phyloP scores from a whole-genome alignment of 2,113 vertebrate species.

The Oceanodroma tethys region DNA sequence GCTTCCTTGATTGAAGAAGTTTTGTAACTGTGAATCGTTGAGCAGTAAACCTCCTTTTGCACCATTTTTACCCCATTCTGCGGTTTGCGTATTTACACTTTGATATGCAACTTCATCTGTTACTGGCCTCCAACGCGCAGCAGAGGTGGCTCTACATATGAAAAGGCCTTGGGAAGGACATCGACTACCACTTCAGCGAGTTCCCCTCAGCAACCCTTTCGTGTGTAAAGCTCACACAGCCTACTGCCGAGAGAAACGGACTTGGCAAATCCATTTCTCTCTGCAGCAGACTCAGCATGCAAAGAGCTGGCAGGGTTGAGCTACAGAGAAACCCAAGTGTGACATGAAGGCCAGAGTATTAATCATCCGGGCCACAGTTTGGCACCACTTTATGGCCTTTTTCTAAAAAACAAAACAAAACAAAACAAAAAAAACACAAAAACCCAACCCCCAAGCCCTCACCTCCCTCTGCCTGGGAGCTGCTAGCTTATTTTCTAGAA shows the following conservation, averaged over 20 bases:
- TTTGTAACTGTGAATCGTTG: rapidly evolving
- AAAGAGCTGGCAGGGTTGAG: background rate
- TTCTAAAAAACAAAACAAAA: background rate
- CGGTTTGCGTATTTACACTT: background rate
- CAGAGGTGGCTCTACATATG: background rate
- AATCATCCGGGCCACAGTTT: background rate
- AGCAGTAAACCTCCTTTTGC: background rate
- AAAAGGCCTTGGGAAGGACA: background rate
- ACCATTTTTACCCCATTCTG: background rate
- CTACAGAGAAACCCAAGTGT: background rate
- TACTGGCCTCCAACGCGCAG: rapidly evolving
- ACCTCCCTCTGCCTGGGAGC: background rate
- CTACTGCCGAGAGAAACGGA: background rate
- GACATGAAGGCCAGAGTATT: background rate
- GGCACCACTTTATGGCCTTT: background rate
- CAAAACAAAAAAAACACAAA: background rate
- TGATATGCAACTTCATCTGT: background rate
- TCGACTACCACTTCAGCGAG: rapidly evolving
- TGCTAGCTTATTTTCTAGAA: background rate
- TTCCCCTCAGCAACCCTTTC: background rate
- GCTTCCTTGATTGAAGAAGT: background rate
- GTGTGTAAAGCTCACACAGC: background rate
- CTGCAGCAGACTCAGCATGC: background rate
- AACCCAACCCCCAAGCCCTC: background rate
- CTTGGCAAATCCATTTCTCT: background rate